Conservation (phyloP, 1,140 invertebrate species). For the Eurytemora carolleeae region DNA sequence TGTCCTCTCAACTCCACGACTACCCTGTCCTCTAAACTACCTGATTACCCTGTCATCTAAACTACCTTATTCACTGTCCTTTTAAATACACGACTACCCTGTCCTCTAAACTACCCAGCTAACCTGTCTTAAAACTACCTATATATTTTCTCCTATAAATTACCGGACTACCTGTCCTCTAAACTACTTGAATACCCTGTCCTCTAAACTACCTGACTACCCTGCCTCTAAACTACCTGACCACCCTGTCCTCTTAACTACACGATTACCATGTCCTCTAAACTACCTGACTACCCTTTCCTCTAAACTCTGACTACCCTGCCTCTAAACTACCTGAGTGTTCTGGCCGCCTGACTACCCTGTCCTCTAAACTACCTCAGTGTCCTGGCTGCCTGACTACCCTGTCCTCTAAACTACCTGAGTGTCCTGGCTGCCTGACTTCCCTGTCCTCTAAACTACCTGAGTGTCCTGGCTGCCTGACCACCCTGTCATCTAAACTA, state of each 20-base stretch:
- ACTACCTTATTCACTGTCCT: background rate
- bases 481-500: background rate
- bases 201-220: too few species aligned
- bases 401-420: background rate
- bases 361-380: background rate
- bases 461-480: background rate
- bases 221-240: too few species aligned
- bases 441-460: background rate
- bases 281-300: too few species aligned
- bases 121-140: too few species aligned
- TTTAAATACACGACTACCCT: too few species aligned
- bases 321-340: too few species aligned
- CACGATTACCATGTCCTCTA: background rate
- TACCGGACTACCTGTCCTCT: too few species aligned
- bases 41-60: background rate
- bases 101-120: too few species aligned
- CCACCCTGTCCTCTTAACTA: too few species aligned
- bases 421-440: background rate
- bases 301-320: too few species aligned
- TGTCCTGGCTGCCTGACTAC: background rate
- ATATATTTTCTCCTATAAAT: too few species aligned
- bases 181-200: background rate
- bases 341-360: constrained; percentile 1
- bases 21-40: background rate
- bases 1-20: background rate